These are phyloP conservation scores for Paralvinella palmiformis DNA, from an alignment of 1,140 invertebrate species.

Conservation along the genomic window DNA sequence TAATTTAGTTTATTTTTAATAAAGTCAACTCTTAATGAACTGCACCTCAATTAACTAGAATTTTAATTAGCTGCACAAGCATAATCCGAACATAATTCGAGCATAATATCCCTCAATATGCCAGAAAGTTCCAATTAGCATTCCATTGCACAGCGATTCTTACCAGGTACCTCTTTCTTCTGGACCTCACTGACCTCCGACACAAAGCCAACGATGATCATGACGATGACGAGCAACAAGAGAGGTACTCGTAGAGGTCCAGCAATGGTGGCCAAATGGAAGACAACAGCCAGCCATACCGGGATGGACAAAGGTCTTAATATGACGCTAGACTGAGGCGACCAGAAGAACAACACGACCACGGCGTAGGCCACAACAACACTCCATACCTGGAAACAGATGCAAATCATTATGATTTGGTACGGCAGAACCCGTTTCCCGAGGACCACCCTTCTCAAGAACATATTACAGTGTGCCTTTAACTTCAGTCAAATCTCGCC, in stretches of 20 bases:
- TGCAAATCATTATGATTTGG: too few species aligned
- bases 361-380: conserved; percentile 2
- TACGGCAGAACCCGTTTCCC: too few species aligned
- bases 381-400: conserved; percentile 2
- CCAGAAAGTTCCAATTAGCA: background rate
- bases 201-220: conserved; percentile 47
- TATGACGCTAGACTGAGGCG: background rate
- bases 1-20: too few species aligned
- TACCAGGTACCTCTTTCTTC: background rate
- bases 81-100: too few species aligned
- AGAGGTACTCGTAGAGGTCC: conserved; percentile 52
- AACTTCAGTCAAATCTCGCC: too few species aligned
- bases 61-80: too few species aligned
- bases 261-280: conserved; percentile 46
- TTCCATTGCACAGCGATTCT: background rate
- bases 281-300: conserved; percentile 45
- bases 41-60: too few species aligned
- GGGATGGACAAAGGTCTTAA: background rate
- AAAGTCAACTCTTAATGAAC: too few species aligned
- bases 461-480: too few species aligned
- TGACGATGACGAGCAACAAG: conserved; percentile 41
- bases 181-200: background rate
- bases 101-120: too few species aligned
- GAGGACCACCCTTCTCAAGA: too few species aligned
- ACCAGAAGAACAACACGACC: conserved; percentile 1